Conservation (phyloP, 2,888 invertebrate species). For the Erebia ligea region DNA sequence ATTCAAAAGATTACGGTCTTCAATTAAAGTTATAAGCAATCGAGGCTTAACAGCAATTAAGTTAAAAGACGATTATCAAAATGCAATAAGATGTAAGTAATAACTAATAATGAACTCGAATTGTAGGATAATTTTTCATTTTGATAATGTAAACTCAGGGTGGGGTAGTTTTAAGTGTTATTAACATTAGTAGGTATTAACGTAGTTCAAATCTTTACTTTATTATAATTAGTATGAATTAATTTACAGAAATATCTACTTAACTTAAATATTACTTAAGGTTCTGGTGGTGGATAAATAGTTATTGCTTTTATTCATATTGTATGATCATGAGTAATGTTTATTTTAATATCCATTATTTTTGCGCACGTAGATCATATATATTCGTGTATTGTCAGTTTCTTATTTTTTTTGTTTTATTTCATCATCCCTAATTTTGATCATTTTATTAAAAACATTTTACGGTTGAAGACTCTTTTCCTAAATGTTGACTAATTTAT, state of each 20-base stretch:
- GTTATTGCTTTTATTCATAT: conserved; percentile 66
- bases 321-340: conserved; percentile 69
- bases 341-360: conserved; percentile 61
- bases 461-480: background rate
- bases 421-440: conserved; percentile 36
- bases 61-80: conserved; percentile 19
- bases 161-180: conserved; percentile 68
- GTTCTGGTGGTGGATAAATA: conserved; percentile 74
- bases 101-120: conserved; percentile 26
- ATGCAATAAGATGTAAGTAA: background rate
- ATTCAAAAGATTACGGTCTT: conserved; percentile 30
- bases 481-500: background rate
- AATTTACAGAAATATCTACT: conserved; percentile 53
- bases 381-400: conserved; percentile 61
- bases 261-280: conserved; percentile 67
- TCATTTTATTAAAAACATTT: background rate
- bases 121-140: conserved; percentile 41
- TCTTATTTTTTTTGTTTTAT: conserved; percentile 55
- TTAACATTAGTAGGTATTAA: conserved; percentile 61
- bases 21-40: conserved; percentile 37
- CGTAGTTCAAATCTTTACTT: conserved; percentile 44
- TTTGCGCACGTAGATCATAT: conserved; percentile 60
- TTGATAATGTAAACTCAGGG: conserved; percentile 50
- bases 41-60: conserved; percentile 50
- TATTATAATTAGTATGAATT: conserved; percentile 35